Conservation (phyloP, 1,140 invertebrate species). For the Ostrea denselamellosa region DNA sequence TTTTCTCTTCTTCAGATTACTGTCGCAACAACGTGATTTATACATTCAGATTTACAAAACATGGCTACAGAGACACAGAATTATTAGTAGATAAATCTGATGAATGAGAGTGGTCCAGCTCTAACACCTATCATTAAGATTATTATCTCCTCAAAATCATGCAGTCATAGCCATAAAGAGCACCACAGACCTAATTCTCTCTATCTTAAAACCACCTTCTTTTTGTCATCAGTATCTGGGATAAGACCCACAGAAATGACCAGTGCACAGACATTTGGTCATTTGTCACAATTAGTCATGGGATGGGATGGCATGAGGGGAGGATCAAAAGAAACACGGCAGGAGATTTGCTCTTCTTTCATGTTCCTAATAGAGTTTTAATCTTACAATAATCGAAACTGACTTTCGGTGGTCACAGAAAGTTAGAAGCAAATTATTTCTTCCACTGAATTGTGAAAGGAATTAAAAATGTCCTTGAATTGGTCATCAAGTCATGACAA, state of each 20-base stretch:
- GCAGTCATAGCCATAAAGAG: neutral
- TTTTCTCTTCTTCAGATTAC: no score
- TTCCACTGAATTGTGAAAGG: conserved; percentile 28
- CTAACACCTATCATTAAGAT: conserved; percentile 34
- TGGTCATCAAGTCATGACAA: conserved; percentile 8
- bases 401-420: conserved; percentile 11
- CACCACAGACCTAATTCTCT: neutral
- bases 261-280: conserved; percentile 5
- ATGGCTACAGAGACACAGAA: neutral
- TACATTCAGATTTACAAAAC: neutral
- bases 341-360: neutral
- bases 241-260: neutral
- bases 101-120: neutral
- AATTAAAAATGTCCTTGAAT: conserved; percentile 26
- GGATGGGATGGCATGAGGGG: neutral
- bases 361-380: conserved; percentile 29
- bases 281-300: conserved; percentile 35
- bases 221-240: neutral
- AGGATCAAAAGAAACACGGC: neutral
- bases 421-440: conserved; percentile 30
- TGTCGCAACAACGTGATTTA: no score
- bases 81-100: neutral
- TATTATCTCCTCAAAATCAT: conserved; percentile 7
- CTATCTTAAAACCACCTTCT: neutral
- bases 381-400: conserved; percentile 38